Evolutionary conservation across 2,113 vertebrate species (phyloP).

Genomic region (Henicopernis longicauda): DNA sequence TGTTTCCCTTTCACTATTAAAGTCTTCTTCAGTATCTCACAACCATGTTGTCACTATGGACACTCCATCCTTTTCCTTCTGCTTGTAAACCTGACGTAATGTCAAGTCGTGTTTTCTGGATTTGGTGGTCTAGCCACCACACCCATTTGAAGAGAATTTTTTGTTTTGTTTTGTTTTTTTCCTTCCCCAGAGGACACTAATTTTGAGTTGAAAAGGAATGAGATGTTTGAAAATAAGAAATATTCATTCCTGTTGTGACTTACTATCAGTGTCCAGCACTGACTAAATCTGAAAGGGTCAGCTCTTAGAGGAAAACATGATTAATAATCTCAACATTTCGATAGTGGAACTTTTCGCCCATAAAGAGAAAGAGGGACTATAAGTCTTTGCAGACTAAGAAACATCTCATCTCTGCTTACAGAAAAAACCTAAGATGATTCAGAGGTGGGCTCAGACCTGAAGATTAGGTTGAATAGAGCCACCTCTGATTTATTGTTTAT

Average conservation of each 20-base stretch:
- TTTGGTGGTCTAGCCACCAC: neutral
- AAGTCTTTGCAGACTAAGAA: conserved; percentile 34
- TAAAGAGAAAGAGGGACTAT: conserved; percentile 9
- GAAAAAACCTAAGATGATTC: neutral
- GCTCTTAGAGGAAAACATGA: neutral
- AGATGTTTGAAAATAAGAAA: neutral
- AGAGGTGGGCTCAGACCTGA: conserved; percentile 3
- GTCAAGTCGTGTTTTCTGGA: neutral
- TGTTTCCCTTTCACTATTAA: neutral
- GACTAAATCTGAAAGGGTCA: conserved; percentile 1
- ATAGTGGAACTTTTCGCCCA: neutral
- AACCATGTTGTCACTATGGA: neutral
- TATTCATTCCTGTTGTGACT: neutral
- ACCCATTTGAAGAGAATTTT: neutral
- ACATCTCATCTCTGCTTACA: neutral
- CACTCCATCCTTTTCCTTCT: neutral
- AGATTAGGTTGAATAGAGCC: neutral
- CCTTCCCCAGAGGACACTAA: neutral
- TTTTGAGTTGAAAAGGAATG: neutral
- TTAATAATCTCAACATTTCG: neutral
- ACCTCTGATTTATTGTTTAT: conserved; percentile 30
- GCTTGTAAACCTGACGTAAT: neutral
- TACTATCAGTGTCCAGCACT: neutral
- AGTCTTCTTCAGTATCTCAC: neutral
- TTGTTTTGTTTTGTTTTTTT: neutral